These are phyloP conservation scores for Tetrao urogallus DNA, from an alignment of 2,113 vertebrate species.

Conservation along the genomic window DNA sequence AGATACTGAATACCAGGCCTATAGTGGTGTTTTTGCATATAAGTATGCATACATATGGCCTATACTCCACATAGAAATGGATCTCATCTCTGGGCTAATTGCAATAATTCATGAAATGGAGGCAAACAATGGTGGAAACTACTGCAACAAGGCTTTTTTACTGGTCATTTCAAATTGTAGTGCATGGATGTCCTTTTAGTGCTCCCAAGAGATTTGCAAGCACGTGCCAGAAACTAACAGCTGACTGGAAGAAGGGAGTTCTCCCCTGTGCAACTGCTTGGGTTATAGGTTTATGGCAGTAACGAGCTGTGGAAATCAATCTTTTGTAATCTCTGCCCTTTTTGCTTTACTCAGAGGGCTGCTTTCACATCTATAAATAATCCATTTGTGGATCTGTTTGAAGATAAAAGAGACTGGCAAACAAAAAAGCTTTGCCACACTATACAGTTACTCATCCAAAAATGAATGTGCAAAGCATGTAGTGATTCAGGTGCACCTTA, in stretches of 20 bases:
- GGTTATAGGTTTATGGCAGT: slow-evolving; percentile 69
- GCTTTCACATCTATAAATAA: slow-evolving; percentile 64
- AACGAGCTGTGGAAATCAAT: slow-evolving; percentile 73
- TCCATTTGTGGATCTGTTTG: slow-evolving; percentile 57
- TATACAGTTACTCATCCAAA: slow-evolving; percentile 43
- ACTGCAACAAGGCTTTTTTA: background rate
- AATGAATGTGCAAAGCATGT: slow-evolving; percentile 16
- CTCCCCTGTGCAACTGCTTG: slow-evolving; percentile 45
- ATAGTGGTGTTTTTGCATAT: background rate
- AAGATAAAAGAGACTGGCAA: slow-evolving; percentile 60
- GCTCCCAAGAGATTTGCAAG: background rate
- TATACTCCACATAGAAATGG: background rate
- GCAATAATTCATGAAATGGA: background rate
- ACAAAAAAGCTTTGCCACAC: slow-evolving; percentile 22
- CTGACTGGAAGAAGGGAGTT: slow-evolving; percentile 56
- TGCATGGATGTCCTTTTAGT: slow-evolving; percentile 38
- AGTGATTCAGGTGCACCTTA: slow-evolving; percentile 27
- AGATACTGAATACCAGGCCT: background rate
- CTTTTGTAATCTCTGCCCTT: slow-evolving; percentile 72
- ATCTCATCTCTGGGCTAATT: background rate
- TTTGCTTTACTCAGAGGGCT: slow-evolving; percentile 65
- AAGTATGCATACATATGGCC: background rate
- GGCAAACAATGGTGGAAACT: background rate
- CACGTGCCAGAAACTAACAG: slow-evolving; percentile 58
- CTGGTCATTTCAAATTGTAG: background rate